Percentiles rank a stretch among this genome's conserved stretches.
phyloP scores from a whole-genome alignment of 2,888 invertebrate genomes.

The Melinopterus prodromus region DNA sequence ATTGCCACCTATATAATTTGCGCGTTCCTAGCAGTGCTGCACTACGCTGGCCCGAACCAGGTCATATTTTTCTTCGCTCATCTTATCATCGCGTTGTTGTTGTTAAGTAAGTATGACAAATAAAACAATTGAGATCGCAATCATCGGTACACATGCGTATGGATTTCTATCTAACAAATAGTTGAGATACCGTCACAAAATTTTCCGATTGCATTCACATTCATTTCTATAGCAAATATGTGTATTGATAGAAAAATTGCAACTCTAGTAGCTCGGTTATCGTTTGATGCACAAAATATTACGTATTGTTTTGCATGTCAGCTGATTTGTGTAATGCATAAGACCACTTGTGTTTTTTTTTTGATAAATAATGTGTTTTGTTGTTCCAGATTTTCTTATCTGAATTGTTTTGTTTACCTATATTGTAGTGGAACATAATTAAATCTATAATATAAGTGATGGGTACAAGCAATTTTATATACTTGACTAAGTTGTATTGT shows the following conservation, averaged over 20 bases:
- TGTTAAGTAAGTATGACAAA: slow-evolving; percentile 51
- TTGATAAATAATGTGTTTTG: not conserved
- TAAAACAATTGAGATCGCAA: not conserved
- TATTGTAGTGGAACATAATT: not conserved
- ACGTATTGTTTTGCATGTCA: not conserved
- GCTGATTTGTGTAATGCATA: not conserved
- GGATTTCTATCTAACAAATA: slow-evolving; percentile 8
- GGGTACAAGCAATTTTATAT: not conserved
- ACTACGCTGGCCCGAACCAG: slow-evolving; percentile 51
- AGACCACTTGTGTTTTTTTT: not conserved
- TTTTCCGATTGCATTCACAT: not conserved
- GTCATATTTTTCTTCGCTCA: slow-evolving; percentile 53
- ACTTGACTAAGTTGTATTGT: not conserved
- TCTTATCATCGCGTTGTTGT: slow-evolving; percentile 48
- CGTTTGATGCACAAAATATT: not conserved
- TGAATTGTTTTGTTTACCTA: not conserved
- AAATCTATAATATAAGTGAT: not conserved
- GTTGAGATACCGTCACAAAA: not conserved
- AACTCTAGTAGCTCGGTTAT: not conserved
- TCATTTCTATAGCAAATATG: not conserved
- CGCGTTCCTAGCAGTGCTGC: slow-evolving; percentile 52
- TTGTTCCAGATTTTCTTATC: not conserved
- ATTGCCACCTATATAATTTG: slow-evolving; percentile 51
- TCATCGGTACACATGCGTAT: slow-evolving; percentile 6
- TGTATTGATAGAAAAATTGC: not conserved